Conservation (phyloP, 2,797 vertebrate species). For the Pitangus sulphuratus region DNA sequence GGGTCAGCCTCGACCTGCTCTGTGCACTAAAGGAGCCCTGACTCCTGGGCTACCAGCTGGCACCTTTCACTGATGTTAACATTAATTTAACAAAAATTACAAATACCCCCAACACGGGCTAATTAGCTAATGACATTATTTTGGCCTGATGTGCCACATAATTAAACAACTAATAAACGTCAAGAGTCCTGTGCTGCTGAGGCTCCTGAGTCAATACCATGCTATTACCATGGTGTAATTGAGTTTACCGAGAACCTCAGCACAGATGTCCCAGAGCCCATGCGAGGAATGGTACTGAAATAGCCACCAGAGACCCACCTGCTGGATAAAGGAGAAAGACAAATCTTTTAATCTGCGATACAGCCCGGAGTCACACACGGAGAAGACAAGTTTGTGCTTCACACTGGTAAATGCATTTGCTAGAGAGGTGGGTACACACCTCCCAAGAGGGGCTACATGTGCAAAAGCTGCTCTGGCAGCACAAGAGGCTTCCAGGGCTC, state of each 20-base stretch:
- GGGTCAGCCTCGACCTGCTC: background rate
- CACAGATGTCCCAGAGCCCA: conserved; percentile 35
- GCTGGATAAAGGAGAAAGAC: conserved; percentile 52
- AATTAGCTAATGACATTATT: conserved; percentile 71
- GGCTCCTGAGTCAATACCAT: conserved; percentile 64
- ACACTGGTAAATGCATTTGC: background rate
- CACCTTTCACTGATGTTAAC: conserved; percentile 8
- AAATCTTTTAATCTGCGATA: conserved; percentile 54
- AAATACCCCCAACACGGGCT: conserved; percentile 32
- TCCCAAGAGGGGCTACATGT: background rate
- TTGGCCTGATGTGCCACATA: conserved; percentile 66
- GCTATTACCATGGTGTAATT: conserved; percentile 60
- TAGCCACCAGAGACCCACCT: conserved; percentile 58
- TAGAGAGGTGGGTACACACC: background rate
- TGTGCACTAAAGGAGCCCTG: background rate
- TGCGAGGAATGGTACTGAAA: conserved; percentile 27
- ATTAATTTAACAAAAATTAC: conserved; percentile 59
- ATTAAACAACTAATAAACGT: conserved; percentile 70
- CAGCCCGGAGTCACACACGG: background rate
- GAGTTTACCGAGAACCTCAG: conserved; percentile 61
- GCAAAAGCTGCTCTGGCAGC: background rate
- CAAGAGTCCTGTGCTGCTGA: conserved; percentile 55
- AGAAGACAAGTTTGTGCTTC: conserved; percentile 14
- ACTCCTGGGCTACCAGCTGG: background rate
- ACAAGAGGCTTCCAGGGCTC: background rate